phyloP scores from a whole-genome alignment of 2,888 invertebrate species.

The Branchipolynoe longqiensis region DNA sequence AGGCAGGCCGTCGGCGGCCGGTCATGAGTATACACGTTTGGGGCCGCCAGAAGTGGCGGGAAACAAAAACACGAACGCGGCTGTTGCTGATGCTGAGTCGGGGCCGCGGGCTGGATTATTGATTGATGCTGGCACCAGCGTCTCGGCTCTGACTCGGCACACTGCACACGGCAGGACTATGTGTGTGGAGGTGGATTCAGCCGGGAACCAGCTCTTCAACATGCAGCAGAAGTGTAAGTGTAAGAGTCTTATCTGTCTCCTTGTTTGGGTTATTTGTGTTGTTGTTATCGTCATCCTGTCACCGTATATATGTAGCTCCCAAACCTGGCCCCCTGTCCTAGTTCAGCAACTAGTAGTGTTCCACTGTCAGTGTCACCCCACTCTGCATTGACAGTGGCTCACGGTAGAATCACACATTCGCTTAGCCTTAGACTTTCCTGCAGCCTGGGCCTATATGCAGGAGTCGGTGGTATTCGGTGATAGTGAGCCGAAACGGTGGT shows the following conservation, averaged over 20 bases:
- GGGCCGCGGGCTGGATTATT: constrained; percentile 32
- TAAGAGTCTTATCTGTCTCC: too few species aligned
- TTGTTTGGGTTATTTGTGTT: too few species aligned
- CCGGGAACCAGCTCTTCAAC: too few species aligned
- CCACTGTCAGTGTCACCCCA: not conserved
- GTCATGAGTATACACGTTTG: constrained; percentile 15
- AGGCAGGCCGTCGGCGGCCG: not conserved
- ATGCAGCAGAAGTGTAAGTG: constrained; percentile 36
- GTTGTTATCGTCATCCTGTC: too few species aligned
- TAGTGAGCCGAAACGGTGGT: too few species aligned
- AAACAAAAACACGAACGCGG: not conserved
- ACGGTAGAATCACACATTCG: too few species aligned
- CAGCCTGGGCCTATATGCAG: too few species aligned
- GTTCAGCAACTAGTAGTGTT: not conserved
- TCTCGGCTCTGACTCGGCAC: too few species aligned
- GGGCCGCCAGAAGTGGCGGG: constrained; percentile 26
- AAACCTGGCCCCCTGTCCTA: not conserved
- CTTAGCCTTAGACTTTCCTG: too few species aligned
- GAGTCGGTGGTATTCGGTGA: too few species aligned
- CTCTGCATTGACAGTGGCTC: too few species aligned
- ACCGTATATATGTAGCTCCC: not conserved
- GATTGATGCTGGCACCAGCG: not conserved
- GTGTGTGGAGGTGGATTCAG: not conserved
- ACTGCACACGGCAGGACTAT: not conserved
- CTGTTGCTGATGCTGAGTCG: not conserved